These are phyloP conservation scores for Porites lobata DNA, from an alignment of 92 coral and sea anemone species.

Conservation along the genomic window DNA sequence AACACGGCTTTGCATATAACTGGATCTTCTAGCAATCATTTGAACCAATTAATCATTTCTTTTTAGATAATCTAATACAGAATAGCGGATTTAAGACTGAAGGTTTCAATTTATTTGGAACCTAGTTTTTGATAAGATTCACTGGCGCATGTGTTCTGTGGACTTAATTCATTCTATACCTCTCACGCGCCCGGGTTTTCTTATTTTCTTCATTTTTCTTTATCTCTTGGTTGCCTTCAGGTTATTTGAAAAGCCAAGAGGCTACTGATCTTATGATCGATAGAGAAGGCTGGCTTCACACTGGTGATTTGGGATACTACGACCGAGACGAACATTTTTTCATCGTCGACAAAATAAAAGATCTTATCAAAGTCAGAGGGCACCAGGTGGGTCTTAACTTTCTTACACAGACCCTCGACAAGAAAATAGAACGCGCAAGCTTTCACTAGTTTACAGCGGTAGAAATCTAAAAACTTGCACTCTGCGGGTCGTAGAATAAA, in stretches of 20 bases:
- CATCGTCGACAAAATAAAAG: constrained; percentile 82
- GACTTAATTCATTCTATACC: not conserved
- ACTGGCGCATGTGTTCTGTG: too few relatives aligned
- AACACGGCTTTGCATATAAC: too few relatives aligned
- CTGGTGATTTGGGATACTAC: constrained; percentile 91
- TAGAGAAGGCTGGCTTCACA: constrained; percentile 89
- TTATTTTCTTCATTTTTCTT: not conserved
- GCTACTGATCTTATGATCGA: constrained; percentile 70
- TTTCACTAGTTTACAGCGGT: too few relatives aligned
- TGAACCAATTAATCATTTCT: too few relatives aligned
- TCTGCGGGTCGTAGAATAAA: too few relatives aligned
- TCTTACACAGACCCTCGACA: too few relatives aligned
- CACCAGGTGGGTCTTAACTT: constrained; percentile 55
- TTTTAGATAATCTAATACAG: too few relatives aligned
- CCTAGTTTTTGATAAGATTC: too few relatives aligned
- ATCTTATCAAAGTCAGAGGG: constrained; percentile 87
- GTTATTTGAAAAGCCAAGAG: constrained; percentile 79
- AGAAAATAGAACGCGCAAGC: not conserved
- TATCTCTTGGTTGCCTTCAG: constrained; percentile 19
- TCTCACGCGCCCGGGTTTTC: not conserved
- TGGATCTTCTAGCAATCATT: too few relatives aligned
- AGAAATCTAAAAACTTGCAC: too few relatives aligned
- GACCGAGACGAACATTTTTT: constrained; percentile 81
- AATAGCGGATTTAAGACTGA: too few relatives aligned
- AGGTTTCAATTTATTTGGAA: too few relatives aligned